Conservation (phyloP, 2,888 invertebrate species). For the Hydropsyche betteni region DNA sequence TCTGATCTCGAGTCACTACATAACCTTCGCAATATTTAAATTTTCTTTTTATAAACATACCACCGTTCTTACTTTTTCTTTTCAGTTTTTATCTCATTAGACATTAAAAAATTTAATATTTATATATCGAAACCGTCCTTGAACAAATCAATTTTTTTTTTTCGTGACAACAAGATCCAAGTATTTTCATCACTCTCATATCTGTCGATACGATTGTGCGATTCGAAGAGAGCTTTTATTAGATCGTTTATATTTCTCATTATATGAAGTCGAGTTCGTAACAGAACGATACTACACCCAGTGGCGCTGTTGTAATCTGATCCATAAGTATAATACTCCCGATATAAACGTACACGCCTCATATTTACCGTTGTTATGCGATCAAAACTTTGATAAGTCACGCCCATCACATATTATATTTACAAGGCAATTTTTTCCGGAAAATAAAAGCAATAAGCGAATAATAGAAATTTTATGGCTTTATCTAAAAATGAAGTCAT, state of each 20-base stretch:
- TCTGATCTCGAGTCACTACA: not conserved
- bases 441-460: too few species aligned
- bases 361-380: too few species aligned
- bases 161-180: too few species aligned
- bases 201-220: not conserved
- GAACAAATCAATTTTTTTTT: too few species aligned
- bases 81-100: not conserved
- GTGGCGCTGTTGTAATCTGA: constrained; percentile 23
- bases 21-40: constrained; percentile 4
- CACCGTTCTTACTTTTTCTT: not conserved
- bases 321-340: not conserved
- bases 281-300: constrained; percentile 20
- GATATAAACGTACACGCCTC: not conserved
- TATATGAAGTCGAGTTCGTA: not conserved
- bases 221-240: constrained; percentile 16
- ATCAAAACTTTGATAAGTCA: constrained; percentile 17
- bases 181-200: not conserved
- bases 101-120: not conserved
- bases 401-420: constrained; percentile 7
- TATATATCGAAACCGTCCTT: too few species aligned
- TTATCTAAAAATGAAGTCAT: too few species aligned
- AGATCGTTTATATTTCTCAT: constrained; percentile 32
- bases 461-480: too few species aligned
- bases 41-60: constrained; percentile 22
- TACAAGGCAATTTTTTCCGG: too few species aligned